These are phyloP conservation scores for Bufotes viridis DNA, from an alignment of 2,797 vertebrate species.

Conservation along the genomic window DNA sequence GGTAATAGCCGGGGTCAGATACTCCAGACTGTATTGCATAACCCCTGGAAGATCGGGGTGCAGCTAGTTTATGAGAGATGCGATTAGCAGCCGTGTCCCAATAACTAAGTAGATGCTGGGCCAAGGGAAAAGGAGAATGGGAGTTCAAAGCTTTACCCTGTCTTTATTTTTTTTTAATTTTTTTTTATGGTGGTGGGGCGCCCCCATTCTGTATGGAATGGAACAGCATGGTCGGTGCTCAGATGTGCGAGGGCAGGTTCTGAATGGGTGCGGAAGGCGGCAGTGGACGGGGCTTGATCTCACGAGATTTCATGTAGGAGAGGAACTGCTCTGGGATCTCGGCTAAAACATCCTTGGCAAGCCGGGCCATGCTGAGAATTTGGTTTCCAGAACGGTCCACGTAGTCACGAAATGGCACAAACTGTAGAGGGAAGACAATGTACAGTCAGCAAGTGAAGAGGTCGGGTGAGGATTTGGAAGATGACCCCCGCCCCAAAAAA, in stretches of 20 bases:
- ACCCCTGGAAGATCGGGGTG: constrained; percentile 26
- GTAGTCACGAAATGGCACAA: constrained; percentile 97
- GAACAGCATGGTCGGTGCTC: constrained; percentile 44
- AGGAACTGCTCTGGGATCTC: constrained; percentile 93
- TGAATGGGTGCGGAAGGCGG: constrained; percentile 71
- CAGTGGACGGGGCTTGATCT: constrained; percentile 81
- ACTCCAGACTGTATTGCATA: constrained; percentile 2
- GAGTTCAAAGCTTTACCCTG: constrained; percentile 44
- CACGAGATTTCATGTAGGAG: constrained; percentile 88
- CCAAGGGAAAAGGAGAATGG: constrained; percentile 22
- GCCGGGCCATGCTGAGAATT: constrained; percentile 93
- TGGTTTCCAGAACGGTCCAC: constrained; percentile 94
- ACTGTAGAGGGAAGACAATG: constrained; percentile 74
- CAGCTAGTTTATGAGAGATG: constrained; percentile 43
- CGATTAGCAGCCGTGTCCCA: constrained; percentile 35
- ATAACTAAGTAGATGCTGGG: constrained; percentile 51
- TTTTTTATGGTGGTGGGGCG: constrained; percentile 37
- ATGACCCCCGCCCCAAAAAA: not conserved
- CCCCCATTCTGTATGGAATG: constrained; percentile 41
- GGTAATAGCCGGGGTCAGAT: not conserved
- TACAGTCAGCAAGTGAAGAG: not conserved
- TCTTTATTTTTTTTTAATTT: constrained; percentile 28
- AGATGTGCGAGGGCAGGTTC: constrained; percentile 63
- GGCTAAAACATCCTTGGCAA: constrained; percentile 90
- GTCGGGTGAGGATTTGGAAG: not conserved